Base-by-base conservation (phyloP, 1,140 invertebrate species). In the Papilio aristodemus region DNA sequence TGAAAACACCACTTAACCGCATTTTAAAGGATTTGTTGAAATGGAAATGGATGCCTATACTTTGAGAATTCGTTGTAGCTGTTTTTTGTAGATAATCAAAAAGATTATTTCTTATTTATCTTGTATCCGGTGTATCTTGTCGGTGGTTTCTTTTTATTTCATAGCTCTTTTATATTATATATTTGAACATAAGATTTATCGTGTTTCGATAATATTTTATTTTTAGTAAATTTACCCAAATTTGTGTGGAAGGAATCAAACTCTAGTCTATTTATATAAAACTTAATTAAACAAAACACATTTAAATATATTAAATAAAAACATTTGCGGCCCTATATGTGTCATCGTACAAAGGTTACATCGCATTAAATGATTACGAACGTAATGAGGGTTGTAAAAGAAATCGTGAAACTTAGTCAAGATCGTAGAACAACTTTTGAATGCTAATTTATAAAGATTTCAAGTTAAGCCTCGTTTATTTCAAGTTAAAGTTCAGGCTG, bases 1-100 rank as follows among this genome's bases (percentile, higher is more conserved):
- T 59, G n/a, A 59, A 59, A 59, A 59, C 14, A 59, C 32, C 57
- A 36, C 14, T 59, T 59, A 59, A 59, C 57, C 57, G 27, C 57
- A 37, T 59, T 59, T 59, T 22, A 4, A 54, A 54, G 46, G 46
- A 54, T 19, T 22, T 19, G 19, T 54, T 11, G 22, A 50, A 46
- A n/a, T n/a, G n/a, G n/a, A n/a, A 50, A 50, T 22, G 38, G 38
- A 13, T 13, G 14, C 46, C 46, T 54, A 54, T 54, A 22, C 10
- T 54, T 54, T 54, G 11, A 50, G n/a, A 50, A 22, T 50, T 50
- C n/a, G 19, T n/a, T 10, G 4, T 32, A 19, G 11, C 1, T 19
- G 17, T 9, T 46, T 46, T 54, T 54, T 54, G 9, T 11, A 22
- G 22, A 9, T 50, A 50, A 8, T 4, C 0, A 50, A 4, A 25